Percentiles rank a stretch among this genome's conserved stretches.
phyloP scores from a whole-genome alignment of 2,797 vertebrate genomes.

The Pristis pectinata region DNA sequence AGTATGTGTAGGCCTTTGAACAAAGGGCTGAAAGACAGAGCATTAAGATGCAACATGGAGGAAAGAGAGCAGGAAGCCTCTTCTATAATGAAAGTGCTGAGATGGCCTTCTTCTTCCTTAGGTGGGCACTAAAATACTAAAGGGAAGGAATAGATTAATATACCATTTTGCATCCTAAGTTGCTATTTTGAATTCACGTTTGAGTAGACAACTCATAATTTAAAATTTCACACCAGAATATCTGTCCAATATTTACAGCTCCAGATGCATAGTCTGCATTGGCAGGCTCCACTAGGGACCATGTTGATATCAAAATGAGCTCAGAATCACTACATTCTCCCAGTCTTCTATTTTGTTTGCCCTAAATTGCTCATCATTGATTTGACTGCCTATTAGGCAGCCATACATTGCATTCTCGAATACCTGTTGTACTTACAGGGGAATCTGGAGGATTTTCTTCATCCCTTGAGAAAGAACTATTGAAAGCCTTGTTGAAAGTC shows the following conservation, averaged over 20 bases:
- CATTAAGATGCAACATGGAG: no score
- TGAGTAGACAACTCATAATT: not conserved
- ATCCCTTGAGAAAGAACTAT: slow-evolving; percentile 75
- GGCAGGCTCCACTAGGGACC: not conserved
- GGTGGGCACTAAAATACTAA: not conserved
- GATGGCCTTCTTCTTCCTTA: no score
- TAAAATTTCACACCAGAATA: not conserved
- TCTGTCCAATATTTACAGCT: not conserved
- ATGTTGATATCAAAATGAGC: not conserved
- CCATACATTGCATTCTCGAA: not conserved
- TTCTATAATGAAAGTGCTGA: no score
- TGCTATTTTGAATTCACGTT: not conserved
- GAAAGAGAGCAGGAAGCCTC: no score
- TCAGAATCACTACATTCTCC: not conserved
- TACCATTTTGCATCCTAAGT: not conserved
- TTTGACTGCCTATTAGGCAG: no score
- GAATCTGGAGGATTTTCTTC: slow-evolving; percentile 76
- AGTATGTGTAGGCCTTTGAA: no score
- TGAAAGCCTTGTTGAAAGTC: slow-evolving; percentile 85
- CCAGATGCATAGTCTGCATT: not conserved
- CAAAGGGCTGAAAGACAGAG: no score
- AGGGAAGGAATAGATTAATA: not conserved
- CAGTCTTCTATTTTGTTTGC: not conserved
- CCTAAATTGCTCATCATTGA: not conserved
- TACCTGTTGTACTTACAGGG: slow-evolving; percentile 60